Percentiles rank a stretch among this genome's conserved stretches.
Evolutionary conservation across 1,140 invertebrate species (phyloP).

Genomic region (Macrobrachium rosenbergii): DNA sequence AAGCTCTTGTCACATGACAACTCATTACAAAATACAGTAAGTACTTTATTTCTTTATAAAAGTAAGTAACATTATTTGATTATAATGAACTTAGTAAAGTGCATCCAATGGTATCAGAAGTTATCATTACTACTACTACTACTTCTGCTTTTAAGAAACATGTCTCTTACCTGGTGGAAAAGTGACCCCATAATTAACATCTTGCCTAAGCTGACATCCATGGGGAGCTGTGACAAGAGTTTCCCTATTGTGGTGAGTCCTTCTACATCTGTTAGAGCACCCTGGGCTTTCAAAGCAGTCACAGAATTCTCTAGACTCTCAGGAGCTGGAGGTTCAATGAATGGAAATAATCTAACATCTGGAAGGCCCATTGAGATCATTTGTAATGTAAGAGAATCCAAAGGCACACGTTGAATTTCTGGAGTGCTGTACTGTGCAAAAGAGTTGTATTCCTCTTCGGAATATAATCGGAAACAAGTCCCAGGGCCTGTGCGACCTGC

Average conservation of each 20-base stretch:
- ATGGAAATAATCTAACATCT: slow-evolving; percentile 93
- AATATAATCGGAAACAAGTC: slow-evolving; percentile 87
- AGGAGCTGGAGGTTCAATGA: slow-evolving; percentile 87
- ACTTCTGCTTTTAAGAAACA: background rate
- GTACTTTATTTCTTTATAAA: background rate
- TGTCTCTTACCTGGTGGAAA: slow-evolving; percentile 76
- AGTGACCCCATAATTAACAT: slow-evolving; percentile 94
- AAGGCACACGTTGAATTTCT: slow-evolving; percentile 91
- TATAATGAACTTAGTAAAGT: background rate
- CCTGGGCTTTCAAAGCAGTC: slow-evolving; percentile 72
- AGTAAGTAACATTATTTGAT: background rate
- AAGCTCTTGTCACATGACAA: too few species aligned
- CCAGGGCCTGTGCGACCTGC: slow-evolving; percentile 83
- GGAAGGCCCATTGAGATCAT: slow-evolving; percentile 96
- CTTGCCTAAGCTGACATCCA: slow-evolving; percentile 96
- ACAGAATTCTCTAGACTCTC: slow-evolving; percentile 87
- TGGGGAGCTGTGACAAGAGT: slow-evolving; percentile 89
- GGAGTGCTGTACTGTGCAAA: slow-evolving; percentile 87
- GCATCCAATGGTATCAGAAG: background rate
- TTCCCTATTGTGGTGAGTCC: slow-evolving; percentile 91
- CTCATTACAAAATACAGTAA: background rate
- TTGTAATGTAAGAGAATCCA: slow-evolving; percentile 92
- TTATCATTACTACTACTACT: slow-evolving; percentile 25
- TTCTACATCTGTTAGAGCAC: slow-evolving; percentile 86
- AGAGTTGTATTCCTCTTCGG: slow-evolving; percentile 85